A percentile compares a stretch with the other conserved stretches of the same genome.
Conservation (phyloP, 2,797 vertebrate species). For the Tarsius wallacei region DNA sequence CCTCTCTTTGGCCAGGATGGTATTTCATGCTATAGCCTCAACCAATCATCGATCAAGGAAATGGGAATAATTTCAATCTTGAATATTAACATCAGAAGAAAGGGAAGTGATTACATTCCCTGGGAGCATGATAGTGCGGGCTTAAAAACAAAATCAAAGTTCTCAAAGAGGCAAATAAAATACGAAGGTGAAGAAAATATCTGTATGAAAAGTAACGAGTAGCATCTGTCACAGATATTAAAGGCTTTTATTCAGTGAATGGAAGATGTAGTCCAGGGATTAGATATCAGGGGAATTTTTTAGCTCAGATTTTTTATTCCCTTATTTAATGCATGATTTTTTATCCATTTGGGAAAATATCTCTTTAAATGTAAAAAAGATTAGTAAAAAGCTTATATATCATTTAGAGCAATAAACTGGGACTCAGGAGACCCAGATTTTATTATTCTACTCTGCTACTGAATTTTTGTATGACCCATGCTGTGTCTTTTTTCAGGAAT, state of each 20-base stretch:
- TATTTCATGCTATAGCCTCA: neutral
- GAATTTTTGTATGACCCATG: neutral
- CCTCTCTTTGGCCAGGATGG: neutral
- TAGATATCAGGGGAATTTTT: neutral
- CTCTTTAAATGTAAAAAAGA: slow-evolving; percentile 43
- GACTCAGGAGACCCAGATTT: neutral
- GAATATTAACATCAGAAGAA: neutral
- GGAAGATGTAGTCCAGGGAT: neutral
- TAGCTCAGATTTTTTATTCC: neutral
- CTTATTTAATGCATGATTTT: neutral
- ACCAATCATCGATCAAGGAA: neutral
- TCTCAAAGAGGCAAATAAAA: neutral
- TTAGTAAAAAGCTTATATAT: neutral
- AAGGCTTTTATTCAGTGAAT: neutral
- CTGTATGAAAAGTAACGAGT: neutral
- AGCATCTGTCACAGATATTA: neutral
- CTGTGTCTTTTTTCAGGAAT: neutral
- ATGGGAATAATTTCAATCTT: neutral
- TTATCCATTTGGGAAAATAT: neutral
- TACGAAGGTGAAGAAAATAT: neutral
- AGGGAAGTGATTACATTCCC: neutral
- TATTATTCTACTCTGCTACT: neutral
- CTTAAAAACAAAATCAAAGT: neutral
- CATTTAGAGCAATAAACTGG: neutral
- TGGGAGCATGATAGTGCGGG: neutral